phyloP scores from a whole-genome alignment of 1,140 invertebrate genomes.

The Drosophila malerkotliana region DNA sequence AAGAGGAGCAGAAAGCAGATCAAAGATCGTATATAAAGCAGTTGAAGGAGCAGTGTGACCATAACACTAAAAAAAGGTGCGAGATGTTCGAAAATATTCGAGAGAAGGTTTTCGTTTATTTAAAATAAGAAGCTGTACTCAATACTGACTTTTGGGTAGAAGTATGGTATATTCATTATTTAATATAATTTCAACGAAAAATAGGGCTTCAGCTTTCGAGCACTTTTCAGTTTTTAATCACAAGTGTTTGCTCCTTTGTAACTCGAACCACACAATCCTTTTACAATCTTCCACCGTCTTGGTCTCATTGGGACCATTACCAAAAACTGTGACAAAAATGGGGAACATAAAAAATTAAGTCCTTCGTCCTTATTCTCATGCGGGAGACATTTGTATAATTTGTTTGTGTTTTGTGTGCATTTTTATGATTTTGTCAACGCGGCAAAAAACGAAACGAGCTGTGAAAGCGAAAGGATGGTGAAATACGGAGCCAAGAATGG shows the following conservation, averaged over 20 bases:
- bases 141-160: too few relatives aligned
- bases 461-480: slow-evolving; percentile 70
- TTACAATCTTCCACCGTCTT: slow-evolving; percentile 1
- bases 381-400: slow-evolving; percentile 79
- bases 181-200: too few relatives aligned
- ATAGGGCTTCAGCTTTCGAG: neutral
- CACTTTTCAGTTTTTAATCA: slow-evolving; percentile 19
- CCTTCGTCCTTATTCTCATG: slow-evolving; percentile 47
- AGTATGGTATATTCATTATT: too few relatives aligned
- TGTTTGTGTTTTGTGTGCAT: slow-evolving; percentile 77
- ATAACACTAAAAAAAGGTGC: too few relatives aligned
- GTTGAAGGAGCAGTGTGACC: too few relatives aligned
- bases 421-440: slow-evolving; percentile 80
- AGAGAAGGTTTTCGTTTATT: too few relatives aligned
- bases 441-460: slow-evolving; percentile 66
- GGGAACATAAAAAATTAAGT: slow-evolving; percentile 60
- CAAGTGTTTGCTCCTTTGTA: slow-evolving; percentile 17
- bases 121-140: too few relatives aligned
- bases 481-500: slow-evolving; percentile 8
- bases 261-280: neutral
- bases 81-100: too few relatives aligned
- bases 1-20: too few relatives aligned
- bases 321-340: slow-evolving; percentile 59
- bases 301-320: slow-evolving; percentile 66
- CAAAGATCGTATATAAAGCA: too few relatives aligned